A percentile compares a stretch with the other conserved stretches of the same genome.
These are phyloP conservation scores for Oligia latruncula DNA, from an alignment of 2,888 invertebrate species.

Conservation along the genomic window DNA sequence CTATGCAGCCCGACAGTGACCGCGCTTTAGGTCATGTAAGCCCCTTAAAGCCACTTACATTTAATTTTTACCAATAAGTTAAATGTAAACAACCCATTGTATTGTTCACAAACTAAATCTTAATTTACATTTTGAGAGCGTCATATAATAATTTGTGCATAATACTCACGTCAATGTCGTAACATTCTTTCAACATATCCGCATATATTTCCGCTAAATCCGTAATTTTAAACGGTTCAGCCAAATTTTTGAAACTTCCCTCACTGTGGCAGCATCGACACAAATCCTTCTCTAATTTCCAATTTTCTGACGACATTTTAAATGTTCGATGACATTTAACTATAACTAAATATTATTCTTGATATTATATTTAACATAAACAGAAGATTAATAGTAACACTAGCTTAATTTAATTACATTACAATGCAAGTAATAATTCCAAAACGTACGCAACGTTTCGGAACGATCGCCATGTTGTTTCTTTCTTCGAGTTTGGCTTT, in stretches of 20 bases:
- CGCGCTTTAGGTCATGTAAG: too few species aligned
- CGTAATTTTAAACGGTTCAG: conserved; percentile 66
- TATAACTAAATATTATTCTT: neutral
- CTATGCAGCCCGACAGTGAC: too few species aligned
- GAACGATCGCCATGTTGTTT: conserved; percentile 40
- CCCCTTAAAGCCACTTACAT: neutral
- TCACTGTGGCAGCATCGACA: conserved; percentile 85
- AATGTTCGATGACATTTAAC: conserved; percentile 41
- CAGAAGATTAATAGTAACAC: neutral
- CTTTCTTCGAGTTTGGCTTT: neutral
- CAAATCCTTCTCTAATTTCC: conserved; percentile 78
- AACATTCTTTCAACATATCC: conserved; percentile 78
- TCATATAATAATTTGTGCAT: neutral
- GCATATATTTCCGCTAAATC: conserved; percentile 74
- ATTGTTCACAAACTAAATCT: neutral
- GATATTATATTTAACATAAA: conserved; percentile 1
- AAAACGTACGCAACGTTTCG: neutral
- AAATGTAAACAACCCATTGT: conserved; percentile 31
- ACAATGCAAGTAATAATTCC: neutral
- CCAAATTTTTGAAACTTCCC: conserved; percentile 78
- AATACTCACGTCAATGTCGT: conserved; percentile 77
- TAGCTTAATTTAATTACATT: conserved; percentile 5
- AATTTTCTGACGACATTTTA: conserved; percentile 75
- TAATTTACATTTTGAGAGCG: neutral
- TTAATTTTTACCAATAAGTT: neutral